Base-by-base conservation (phyloP, 1,140 invertebrate species). In the Macrobrachium nipponense region DNA sequence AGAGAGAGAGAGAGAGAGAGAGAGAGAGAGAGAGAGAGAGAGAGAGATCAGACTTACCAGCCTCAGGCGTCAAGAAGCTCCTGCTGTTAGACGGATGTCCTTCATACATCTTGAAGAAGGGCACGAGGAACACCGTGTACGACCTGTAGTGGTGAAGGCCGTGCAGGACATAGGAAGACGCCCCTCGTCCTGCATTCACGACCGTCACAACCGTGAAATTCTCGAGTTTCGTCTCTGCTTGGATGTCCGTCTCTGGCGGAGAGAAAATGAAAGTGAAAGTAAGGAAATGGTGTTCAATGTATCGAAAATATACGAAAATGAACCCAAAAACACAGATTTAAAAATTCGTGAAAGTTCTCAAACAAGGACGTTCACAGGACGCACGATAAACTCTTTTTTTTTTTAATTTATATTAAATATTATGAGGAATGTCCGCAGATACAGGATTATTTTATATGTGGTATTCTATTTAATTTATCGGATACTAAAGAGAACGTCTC, bases 41-140 rank as follows among this genome's bases (percentile, higher is more conserved):
- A 75, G 72, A 75, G 44, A 76, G 73, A 44, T 36, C 23, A 6
- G 4, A 36, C 92, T 93, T 93, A 96, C 95, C 94, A 91, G 95
- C 95, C 92, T 96, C 95, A 79, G 94, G 91, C 61, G 95, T 96
- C 90, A 93, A 92, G 20, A 94, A 93, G 75, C 92, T 93, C 89
- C 93, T 93, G 18, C 94, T 95, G 92, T 96, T 96, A 4, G 95
- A 95, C 51, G 95, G 95, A 88, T 94, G 93, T 81, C 95, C 95
- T 91, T 95, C 94, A 89, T 95, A 93, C 90, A 93, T 94, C 90
- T 95, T 95, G 91, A 94, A 95, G 92, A 95, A 96, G 86, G 95
- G 95, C 87, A 96, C 93, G 86, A 96, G 92, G 91, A 96, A 96
- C 92, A 96, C 95, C 90, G 95, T 93, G 91, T 96, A 96, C 89